A percentile compares a stretch with the other conserved stretches of the same genome.
phyloP scores from a whole-genome alignment of 2,888 invertebrate species.

The Unio delphinus region DNA sequence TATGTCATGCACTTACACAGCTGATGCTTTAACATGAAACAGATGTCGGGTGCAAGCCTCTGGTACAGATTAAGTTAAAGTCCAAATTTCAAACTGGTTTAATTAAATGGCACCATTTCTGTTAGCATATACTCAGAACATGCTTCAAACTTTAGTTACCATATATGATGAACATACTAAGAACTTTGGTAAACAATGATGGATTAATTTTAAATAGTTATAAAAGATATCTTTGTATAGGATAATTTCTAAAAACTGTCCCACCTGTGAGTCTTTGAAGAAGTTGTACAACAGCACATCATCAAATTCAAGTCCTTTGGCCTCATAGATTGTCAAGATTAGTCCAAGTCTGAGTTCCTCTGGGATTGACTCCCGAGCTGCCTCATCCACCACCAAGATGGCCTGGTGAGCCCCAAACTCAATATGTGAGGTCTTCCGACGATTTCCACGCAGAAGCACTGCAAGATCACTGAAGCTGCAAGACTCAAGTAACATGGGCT shows the following conservation, averaged over 20 bases:
- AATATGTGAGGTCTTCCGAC: constrained; percentile 60
- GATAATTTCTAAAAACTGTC: background rate
- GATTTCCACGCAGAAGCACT: constrained; percentile 51
- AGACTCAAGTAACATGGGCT: constrained; percentile 60
- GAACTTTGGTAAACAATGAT: no score
- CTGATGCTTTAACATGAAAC: no score
- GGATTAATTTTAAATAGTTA: no score
- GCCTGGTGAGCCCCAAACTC: constrained; percentile 68
- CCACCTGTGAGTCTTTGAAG: constrained; percentile 64
- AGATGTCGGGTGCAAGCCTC: no score
- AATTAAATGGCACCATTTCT: no score
- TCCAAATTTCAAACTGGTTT: no score
- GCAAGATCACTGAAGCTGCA: constrained; percentile 57
- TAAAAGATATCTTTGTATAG: no score
- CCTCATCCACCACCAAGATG: constrained; percentile 63
- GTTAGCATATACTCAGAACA: no score
- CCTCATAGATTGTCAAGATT: constrained; percentile 64
- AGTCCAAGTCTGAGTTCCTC: constrained; percentile 58
- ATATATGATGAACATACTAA: no score
- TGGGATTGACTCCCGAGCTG: constrained; percentile 54
- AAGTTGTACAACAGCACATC: constrained; percentile 67
- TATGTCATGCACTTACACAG: no score
- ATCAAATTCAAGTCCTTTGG: constrained; percentile 67
- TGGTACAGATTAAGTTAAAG: no score
- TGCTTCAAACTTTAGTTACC: no score